Conservation (phyloP, 1,140 invertebrate species). For the Melitaea cinxia region DNA sequence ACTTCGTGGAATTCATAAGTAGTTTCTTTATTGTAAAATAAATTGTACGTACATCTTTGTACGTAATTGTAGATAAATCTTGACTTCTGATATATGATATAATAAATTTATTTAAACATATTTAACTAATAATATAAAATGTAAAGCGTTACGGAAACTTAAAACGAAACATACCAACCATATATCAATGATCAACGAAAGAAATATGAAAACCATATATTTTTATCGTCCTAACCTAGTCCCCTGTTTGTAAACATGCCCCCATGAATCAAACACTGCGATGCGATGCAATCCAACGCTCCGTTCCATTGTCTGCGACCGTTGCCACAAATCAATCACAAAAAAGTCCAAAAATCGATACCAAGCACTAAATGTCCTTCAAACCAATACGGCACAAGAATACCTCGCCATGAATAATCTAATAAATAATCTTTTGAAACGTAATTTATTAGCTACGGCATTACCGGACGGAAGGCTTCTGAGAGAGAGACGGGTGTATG, state of each 20-base stretch:
- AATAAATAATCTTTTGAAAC: slow-evolving; percentile 79
- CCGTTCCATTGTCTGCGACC: slow-evolving; percentile 51
- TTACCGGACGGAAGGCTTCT: slow-evolving; percentile 72
- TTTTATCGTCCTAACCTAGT: slow-evolving; percentile 12
- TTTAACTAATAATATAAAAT: too few relatives aligned
- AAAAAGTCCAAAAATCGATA: slow-evolving; percentile 54
- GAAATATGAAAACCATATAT: slow-evolving; percentile 2
- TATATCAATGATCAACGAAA: background rate
- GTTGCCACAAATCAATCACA: slow-evolving; percentile 71
- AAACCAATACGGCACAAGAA: slow-evolving; percentile 74
- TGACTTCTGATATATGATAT: too few relatives aligned
- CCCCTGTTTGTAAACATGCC: slow-evolving; percentile 44
- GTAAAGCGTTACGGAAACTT: background rate
- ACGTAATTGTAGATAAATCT: background rate
- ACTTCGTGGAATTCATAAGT: background rate
- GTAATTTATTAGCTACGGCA: slow-evolving; percentile 74
- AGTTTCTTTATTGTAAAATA: background rate
- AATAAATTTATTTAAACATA: too few relatives aligned
- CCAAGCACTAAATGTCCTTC: slow-evolving; percentile 64
- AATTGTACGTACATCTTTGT: background rate
- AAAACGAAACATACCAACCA: background rate
- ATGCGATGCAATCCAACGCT: slow-evolving; percentile 34
- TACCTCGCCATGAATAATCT: slow-evolving; percentile 76
- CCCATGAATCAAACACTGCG: slow-evolving; percentile 52
- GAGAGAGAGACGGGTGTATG: slow-evolving; percentile 40